Percentiles rank a stretch among this genome's conserved stretches.
Evolutionary conservation across 64 coral and sea anemone species (phyloP).

Genomic region (Porites australiensis): DNA sequence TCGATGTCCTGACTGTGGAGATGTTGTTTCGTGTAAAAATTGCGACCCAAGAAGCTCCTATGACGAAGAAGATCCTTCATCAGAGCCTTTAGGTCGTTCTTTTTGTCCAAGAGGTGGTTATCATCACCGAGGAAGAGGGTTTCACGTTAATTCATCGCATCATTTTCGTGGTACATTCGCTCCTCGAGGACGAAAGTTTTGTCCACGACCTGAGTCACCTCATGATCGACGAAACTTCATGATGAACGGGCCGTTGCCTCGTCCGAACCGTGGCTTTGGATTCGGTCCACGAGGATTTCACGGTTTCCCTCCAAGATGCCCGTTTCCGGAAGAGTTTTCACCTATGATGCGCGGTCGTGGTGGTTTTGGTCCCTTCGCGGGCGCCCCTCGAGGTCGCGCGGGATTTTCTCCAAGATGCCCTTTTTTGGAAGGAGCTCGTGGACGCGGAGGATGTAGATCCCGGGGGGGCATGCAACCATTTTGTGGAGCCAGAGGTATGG

Average conservation of each 20-base stretch:
- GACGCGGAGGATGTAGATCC: not conserved
- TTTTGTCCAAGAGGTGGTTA: slow-evolving; percentile 1
- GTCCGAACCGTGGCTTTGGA: not conserved
- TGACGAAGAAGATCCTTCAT: not conserved
- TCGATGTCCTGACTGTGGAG: not conserved
- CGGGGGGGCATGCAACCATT: not conserved
- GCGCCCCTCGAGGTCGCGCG: not conserved
- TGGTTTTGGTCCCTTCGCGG: slow-evolving; percentile 3
- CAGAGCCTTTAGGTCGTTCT: not conserved
- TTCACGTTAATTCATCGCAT: not conserved
- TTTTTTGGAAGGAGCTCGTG: not conserved
- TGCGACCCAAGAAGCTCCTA: not conserved
- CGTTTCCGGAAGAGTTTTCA: not conserved
- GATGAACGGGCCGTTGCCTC: not conserved
- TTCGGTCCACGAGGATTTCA: slow-evolving; percentile 8
- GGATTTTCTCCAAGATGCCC: not conserved
- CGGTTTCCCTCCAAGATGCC: slow-evolving; percentile 1
- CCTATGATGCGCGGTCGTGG: not conserved
- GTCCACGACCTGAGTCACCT: not conserved
- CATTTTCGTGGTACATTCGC: not conserved
- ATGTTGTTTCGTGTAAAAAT: not conserved
- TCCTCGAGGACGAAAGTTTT: not conserved
- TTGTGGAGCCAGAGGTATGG: not conserved
- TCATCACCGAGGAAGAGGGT: not conserved
- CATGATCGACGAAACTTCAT: not conserved